Base-by-base conservation (phyloP, 2,797 vertebrate species). In the Micromesistius poutassou region DNA sequence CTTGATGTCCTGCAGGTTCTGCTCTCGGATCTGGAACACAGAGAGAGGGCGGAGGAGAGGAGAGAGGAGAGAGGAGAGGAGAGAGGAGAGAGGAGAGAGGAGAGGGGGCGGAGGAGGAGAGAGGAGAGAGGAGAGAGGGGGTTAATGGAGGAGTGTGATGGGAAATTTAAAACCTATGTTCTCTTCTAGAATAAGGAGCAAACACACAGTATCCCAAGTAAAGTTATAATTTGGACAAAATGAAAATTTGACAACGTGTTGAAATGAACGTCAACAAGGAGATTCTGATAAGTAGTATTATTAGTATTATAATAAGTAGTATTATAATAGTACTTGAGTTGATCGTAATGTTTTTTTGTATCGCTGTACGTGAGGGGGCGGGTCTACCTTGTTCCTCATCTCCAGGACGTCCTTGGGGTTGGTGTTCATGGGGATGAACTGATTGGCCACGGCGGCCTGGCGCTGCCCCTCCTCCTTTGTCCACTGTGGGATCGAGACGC, bases 381-480 rank as follows among this genome's bases (percentile, higher is more conserved):
- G 25, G 30, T 46, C 35, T 89, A 99, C 98, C 98, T 99, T 99
- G 94, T 98, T 99, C 83, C 98, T 96, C 97, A 98, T 99, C 93
- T 99, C 98, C 90, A 98, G 96, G 81, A 99, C 97, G 35, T 99
- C 98, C 92, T 97, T 99, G 33, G 98, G 97, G 87, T 99, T 96
- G 85, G 98, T 99, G 95, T 99, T 99, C 94, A 99, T 76, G 8
- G 98, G 98, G 86, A 99, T 97, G 93, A 99, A 99, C 93, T 99
- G 96, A 95, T 96, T 99, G 93, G 97, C 97, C 94, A 93, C 96
- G 75, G 96, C 94, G 92, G 96, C 92, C 91, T 97, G 94, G 89
- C 96, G 96, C 82, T 95, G 93, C 85, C 96, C 95, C 78, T 98
- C 98, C 92, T 99, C 98, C 92, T 98, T 99, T 89, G 96, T 95